Conservation (phyloP, 2,888 invertebrate genomes). For the Apodemia duryi region DNA sequence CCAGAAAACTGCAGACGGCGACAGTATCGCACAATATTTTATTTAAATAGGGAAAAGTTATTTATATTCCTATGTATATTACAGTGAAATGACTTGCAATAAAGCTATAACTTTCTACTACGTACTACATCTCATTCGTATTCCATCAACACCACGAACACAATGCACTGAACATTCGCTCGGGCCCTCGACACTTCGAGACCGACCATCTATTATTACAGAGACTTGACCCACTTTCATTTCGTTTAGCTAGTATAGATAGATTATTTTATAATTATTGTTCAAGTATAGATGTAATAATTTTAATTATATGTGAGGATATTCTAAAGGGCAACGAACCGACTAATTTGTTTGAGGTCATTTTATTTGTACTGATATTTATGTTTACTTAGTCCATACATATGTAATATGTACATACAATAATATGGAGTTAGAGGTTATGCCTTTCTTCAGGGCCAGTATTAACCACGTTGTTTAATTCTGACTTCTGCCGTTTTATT, state of each 20-base stretch:
- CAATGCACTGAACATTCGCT: constrained; percentile 38
- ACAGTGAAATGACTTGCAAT: constrained; percentile 31
- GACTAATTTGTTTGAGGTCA: constrained; percentile 11
- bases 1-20: not conserved
- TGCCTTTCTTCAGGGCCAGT: not conserved
- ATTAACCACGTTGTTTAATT: not conserved
- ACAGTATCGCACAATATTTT: not conserved
- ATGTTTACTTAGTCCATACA: not conserved
- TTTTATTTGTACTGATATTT: constrained; percentile 3
- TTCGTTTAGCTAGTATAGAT: constrained; percentile 32
- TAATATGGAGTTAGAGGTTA: not conserved
- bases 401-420: not conserved
- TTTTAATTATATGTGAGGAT: constrained; percentile 17
- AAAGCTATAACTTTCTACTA: constrained; percentile 49
- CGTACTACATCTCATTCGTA: constrained; percentile 41
- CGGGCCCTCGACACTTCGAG: constrained; percentile 36
- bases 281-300: constrained; percentile 29
- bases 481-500: not conserved
- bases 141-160: constrained; percentile 42
- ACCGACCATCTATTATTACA: constrained; percentile 42
- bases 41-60: constrained; percentile 23
- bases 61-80: constrained; percentile 21
- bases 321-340: constrained; percentile 15
- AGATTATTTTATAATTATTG: constrained; percentile 25
- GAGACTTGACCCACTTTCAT: constrained; percentile 48